Conservation (phyloP, 2,888 invertebrate genomes). For the Heliconius charithonia region DNA sequence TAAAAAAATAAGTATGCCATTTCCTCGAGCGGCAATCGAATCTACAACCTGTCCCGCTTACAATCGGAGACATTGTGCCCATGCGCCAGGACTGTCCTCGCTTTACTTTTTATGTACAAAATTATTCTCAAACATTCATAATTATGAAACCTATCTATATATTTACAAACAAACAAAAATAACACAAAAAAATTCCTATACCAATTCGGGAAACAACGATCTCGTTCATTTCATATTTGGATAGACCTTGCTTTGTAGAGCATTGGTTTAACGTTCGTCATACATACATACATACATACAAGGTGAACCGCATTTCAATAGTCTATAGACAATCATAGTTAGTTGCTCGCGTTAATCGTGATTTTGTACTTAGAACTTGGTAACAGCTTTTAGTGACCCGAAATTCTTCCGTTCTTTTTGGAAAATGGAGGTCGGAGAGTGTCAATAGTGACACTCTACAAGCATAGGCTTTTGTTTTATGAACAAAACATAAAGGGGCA, state of each 20-base stretch:
- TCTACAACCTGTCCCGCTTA: no score
- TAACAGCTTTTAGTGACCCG: constrained; percentile 1
- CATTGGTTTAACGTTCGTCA: constrained; percentile 16
- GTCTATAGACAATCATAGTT: constrained; percentile 6
- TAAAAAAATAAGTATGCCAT: no score
- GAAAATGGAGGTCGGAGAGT: not conserved
- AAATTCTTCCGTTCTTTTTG: not conserved
- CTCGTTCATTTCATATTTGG: constrained; percentile 24
- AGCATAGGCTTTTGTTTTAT: no score
- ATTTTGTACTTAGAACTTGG: not conserved
- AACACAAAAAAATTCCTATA: not conserved
- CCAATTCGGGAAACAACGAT: constrained; percentile 34
- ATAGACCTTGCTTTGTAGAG: constrained; percentile 15
- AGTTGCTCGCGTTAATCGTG: not conserved
- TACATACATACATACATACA: not conserved
- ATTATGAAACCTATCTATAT: not conserved
- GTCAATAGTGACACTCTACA: no score
- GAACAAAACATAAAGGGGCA: not conserved
- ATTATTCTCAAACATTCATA: no score
- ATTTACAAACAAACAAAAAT: constrained; percentile 16
- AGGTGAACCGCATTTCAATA: constrained; percentile 26
- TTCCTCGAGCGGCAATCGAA: no score
- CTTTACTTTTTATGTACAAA: no score
- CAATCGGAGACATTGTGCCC: no score
- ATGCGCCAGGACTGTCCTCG: not conserved